Conservation (phyloP, 2,113 vertebrate species). For the Psammodynastes pulverulentus region DNA sequence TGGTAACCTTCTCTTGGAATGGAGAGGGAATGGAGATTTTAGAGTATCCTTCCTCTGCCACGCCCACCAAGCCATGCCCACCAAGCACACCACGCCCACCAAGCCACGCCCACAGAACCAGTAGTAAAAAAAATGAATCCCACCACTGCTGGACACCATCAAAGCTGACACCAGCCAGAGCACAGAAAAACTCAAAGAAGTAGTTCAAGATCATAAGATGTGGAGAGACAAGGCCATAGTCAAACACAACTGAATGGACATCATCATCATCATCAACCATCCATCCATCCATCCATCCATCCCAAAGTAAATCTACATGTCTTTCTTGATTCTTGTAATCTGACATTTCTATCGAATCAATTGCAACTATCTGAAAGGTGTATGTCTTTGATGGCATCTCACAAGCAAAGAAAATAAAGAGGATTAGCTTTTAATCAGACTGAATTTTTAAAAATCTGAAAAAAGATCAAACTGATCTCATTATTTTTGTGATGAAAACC, state of each 20-base stretch:
- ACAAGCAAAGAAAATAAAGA: neutral
- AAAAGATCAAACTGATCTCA: neutral
- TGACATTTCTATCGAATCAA: neutral
- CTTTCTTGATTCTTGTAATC: neutral
- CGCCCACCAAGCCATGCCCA: no score
- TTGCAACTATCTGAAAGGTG: neutral
- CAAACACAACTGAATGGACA: neutral
- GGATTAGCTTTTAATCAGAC: neutral
- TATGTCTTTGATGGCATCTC: neutral
- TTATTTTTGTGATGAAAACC: neutral
- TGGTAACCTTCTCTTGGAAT: no score
- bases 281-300: neutral
- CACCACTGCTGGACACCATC: neutral
- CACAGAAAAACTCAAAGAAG: neutral
- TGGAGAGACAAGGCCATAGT: neutral
- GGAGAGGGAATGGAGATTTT: no score
- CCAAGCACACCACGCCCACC: no score
- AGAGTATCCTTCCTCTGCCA: no score
- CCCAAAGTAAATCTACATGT: neutral
- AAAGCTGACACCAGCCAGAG: neutral
- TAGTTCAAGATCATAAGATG: neutral
- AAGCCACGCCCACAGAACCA: no score
- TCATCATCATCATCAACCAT: neutral
- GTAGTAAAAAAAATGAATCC: no score
- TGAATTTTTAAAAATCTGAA: neutral